Base-by-base conservation (phyloP, 2,888 invertebrate genomes). In the Linyphia triangularis region DNA sequence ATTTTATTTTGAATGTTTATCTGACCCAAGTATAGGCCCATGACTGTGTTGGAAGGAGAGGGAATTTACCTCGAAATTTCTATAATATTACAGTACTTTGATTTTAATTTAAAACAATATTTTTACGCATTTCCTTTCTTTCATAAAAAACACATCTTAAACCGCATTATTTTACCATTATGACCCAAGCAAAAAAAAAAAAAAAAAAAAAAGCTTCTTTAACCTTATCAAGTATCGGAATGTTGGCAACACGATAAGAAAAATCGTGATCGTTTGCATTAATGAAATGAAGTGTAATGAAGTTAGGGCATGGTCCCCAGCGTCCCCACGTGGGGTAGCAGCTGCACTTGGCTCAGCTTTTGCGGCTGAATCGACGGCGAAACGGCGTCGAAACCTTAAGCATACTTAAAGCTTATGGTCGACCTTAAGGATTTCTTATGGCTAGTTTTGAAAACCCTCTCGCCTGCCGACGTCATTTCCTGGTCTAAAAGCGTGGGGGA, bases 381-480 rank as follows among this genome's bases (percentile, higher is more conserved):
- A 82, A 82, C 70, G 26, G 72, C 72, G 61, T 43, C 63, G 28
- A 83, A 65, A 51, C 83, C 63, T 73, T 65, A 73, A 73, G 73
- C 65, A 65, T 61, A 73, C 83, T 73, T 69, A 73, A 65, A 65
- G 73, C 73, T 73, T 73, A 40, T 26, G 70, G 61, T 40, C 61
- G 19, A 65, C 26, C 51, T 24, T 33, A 13, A 37, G 40, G 61
- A 61, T 30, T 77, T 37, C 61, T 28, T 19, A 61, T 26, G 63
- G 51, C 51, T 51, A 51, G 51, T 51, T 51, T 51, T 51, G 51
- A 10, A 51, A n/a, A 51, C n/a, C 51, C 51, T 51, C 51, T n/a
- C 9, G 51, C 43, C n/a, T 3, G 51, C 51, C 33, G n/a, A 51
- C 13, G 51, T 51, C 51, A 5, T 13, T 51, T 13, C 51, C 5